phyloP scores from a whole-genome alignment of 30 jellyfish, hydroid and myxozoan species.

The Hydractinia symbiolongicarpus region DNA sequence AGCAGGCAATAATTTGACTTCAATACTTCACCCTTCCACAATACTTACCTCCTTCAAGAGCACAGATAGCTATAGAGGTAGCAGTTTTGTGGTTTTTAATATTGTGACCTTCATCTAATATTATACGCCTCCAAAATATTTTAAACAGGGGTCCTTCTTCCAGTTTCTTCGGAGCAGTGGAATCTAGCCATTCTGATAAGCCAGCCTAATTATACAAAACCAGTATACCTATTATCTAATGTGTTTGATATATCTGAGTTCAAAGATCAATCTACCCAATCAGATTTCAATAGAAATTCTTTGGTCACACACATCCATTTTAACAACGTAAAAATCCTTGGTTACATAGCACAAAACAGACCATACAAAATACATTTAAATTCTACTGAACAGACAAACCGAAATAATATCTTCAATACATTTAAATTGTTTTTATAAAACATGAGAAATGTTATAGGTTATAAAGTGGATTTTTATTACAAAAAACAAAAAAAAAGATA shows the following conservation, averaged over 20 bases:
- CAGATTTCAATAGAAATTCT: too few species aligned
- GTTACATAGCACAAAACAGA: too few species aligned
- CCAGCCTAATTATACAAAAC: constrained; percentile 4
- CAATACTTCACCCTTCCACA: too few species aligned
- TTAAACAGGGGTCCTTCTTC: constrained; percentile 44
- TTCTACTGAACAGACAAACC: too few species aligned
- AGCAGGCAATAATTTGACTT: too few species aligned
- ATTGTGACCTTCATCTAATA: constrained; percentile 87
- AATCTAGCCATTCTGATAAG: constrained; percentile 21
- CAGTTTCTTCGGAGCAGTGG: constrained; percentile 25
- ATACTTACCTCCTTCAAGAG: constrained; percentile 55
- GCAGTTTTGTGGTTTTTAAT: constrained; percentile 70
- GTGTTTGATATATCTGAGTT: not conserved
- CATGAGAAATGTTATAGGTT: too few species aligned
- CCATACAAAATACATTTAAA: not conserved
- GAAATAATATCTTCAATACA: too few species aligned
- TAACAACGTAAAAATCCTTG: too few species aligned
- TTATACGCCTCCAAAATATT: constrained; percentile 75
- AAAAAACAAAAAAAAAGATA: too few species aligned
- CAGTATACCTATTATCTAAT: not conserved
- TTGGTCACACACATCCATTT: too few species aligned
- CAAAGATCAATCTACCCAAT: too few species aligned
- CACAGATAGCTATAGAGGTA: constrained; percentile 67
- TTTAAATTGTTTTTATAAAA: not conserved
- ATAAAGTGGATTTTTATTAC: too few species aligned